Base-by-base conservation (phyloP, 2,888 invertebrate species). In the Volucella bombylans region DNA sequence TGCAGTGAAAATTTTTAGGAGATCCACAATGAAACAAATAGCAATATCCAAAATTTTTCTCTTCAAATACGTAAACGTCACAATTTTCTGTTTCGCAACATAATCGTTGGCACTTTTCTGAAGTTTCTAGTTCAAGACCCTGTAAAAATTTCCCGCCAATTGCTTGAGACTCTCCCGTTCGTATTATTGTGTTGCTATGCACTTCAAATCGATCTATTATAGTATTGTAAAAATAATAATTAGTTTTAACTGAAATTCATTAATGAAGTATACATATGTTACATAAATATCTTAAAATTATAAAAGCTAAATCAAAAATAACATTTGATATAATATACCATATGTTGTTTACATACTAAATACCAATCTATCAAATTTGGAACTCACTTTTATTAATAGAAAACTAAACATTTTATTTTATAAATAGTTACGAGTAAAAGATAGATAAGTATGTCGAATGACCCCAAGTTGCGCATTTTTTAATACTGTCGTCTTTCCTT, bases 21-120 rank as follows among this genome's bases (percentile, higher is more conserved):
- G 96, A 95, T 1, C 98, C 97, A 91, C 98, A 98, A 91, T 96
- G 95, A 92, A 98, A 98, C 87, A 98, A 93, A 91, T 97, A 98
- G 91, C 97, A 98, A 90, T 97, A 96, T 82, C 97, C 97, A 4
- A 96, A 90, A 4, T 89, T 88, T 95, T 97, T 97, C 90, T 97
- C 96, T 91, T 98, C 97, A 90, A 96, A 98, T 87, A 98, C 96
- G 91, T 97, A 97, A 31, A 97, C 97, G 92, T 98, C 97, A 91
- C 98, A 98, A 83, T 94, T 92, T 64, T 95, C 95, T 3, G 97
- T 97, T 91, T 96, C 95, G 92, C 97, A 98, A 92, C 98, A 98
- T 86, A 97, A 94, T 67, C 95, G 94, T 89, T 97, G 93, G 90
- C 98, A 98, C 90, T 97, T 97, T 88, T 95, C 94, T 87, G 96